Evolutionary conservation across 1,140 invertebrate species (phyloP).

Genomic region (Matsumurasca onukii): DNA sequence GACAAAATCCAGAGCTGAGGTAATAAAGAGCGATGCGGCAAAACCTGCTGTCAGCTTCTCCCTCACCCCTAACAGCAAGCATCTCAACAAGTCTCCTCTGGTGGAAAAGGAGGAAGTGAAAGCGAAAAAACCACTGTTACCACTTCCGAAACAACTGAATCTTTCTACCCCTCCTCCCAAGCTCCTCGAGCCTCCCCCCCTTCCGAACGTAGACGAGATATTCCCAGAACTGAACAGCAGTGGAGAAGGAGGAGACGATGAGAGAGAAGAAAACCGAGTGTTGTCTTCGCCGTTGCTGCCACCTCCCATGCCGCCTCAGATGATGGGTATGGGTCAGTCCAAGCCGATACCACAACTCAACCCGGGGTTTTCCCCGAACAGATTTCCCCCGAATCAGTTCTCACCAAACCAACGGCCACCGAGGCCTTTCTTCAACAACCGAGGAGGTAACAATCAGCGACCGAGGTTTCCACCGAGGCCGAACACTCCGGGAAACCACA

Average conservation of each 20-base stretch:
- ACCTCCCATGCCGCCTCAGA: constrained; percentile 1
- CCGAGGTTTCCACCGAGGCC: constrained; percentile 6
- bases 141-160: too few species aligned
- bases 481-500: not conserved
- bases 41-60: constrained; percentile 23
- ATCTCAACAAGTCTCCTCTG: constrained; percentile 21
- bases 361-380: constrained; percentile 39
- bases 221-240: constrained; percentile 14
- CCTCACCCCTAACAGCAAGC: constrained; percentile 10
- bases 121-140: constrained; percentile 25
- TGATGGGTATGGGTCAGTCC: not conserved
- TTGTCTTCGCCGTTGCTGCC: constrained; percentile 1
- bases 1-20: constrained; percentile 9
- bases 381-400: too few species aligned
- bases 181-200: constrained; percentile 6
- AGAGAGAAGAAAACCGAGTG: not conserved
- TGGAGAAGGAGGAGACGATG: not conserved
- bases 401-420: not conserved
- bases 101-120: constrained; percentile 27
- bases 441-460: constrained; percentile 7
- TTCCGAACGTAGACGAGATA: constrained; percentile 9
- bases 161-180: constrained; percentile 5
- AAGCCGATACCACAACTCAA: not conserved
- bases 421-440: not conserved
- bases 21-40: too few species aligned